phyloP scores from a whole-genome alignment of 1,140 invertebrate species.

The Centruroides vittatus region DNA sequence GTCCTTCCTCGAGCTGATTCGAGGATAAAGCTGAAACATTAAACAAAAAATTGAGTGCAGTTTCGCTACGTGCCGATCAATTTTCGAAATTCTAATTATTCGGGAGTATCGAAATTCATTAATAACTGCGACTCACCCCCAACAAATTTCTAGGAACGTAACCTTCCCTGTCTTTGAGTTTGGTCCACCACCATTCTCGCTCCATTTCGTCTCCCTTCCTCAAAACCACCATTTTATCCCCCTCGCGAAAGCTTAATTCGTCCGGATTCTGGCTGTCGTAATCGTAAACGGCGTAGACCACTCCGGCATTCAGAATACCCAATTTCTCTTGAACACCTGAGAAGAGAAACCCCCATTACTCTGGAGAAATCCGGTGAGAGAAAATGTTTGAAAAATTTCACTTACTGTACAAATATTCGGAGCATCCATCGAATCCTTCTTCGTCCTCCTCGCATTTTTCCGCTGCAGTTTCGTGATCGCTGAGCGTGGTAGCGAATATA shows the following conservation, averaged over 20 bases:
- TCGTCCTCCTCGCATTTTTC: constrained; percentile 98
- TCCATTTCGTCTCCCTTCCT: constrained; percentile 89
- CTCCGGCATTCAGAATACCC: constrained; percentile 80
- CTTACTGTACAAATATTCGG: constrained; percentile 93
- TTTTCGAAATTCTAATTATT: no score
- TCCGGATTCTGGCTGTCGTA: constrained; percentile 83
- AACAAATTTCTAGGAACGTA: constrained; percentile 89
- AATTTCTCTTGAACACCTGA: constrained; percentile 91
- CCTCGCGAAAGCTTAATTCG: constrained; percentile 74
- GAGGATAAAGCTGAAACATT: no score
- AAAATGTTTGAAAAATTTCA: constrained; percentile 17
- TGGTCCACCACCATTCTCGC: constrained; percentile 90
- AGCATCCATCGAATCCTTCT: constrained; percentile 94
- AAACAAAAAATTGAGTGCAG: no score
- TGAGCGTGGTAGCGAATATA: constrained; percentile 93
- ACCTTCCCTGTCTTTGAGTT: constrained; percentile 47
- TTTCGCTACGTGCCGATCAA: no score
- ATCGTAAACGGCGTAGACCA: constrained; percentile 88
- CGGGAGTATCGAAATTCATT: no score
- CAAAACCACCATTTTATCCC: constrained; percentile 71
- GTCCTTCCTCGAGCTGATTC: no score
- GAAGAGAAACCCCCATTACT: no score
- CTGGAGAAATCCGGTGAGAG: no score
- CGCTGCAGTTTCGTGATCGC: constrained; percentile 94
- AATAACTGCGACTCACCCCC: constrained; percentile 50